Conservation (phyloP, 2,113 vertebrate species). For the Phodopus roborovskii region DNA sequence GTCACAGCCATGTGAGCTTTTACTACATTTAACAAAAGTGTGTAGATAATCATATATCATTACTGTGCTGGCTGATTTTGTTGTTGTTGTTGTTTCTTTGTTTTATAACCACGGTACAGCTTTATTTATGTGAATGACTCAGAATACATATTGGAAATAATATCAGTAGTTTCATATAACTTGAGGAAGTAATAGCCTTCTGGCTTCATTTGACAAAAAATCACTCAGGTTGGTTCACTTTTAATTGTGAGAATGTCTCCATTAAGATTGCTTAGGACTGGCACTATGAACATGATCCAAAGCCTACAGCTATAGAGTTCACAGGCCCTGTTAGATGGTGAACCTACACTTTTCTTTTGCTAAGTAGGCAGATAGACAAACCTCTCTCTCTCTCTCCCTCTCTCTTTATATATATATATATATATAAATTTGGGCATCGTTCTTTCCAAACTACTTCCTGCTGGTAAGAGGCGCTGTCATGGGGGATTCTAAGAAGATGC, state of each 20-base stretch:
- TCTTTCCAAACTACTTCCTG: too few relatives aligned
- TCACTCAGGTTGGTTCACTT: neutral
- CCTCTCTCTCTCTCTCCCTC: too few relatives aligned
- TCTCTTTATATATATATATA: too few relatives aligned
- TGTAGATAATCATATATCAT: neutral
- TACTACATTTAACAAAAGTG: neutral
- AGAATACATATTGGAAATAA: neutral
- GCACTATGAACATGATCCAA: neutral
- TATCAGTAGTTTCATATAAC: neutral
- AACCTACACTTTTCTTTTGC: neutral
- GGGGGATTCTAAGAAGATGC: too few relatives aligned
- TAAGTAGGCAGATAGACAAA: neutral
- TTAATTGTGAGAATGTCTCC: neutral
- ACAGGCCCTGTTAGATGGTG: too few relatives aligned
- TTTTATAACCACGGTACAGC: neutral
- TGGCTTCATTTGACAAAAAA: neutral
- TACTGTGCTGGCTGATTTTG: neutral
- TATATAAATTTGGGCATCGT: too few relatives aligned
- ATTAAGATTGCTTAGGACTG: neutral
- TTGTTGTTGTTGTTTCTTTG: too few relatives aligned
- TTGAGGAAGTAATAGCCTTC: slow-evolving; percentile 23
- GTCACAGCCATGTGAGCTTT: neutral
- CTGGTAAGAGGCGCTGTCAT: too few relatives aligned
- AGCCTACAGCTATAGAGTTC: neutral
- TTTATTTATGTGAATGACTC: slow-evolving; percentile 14